Evolutionary conservation across 2,888 invertebrate species (phyloP), one percentile per base, ranked within the genome.

Genomic region (Perithous albicinctus): DNA sequence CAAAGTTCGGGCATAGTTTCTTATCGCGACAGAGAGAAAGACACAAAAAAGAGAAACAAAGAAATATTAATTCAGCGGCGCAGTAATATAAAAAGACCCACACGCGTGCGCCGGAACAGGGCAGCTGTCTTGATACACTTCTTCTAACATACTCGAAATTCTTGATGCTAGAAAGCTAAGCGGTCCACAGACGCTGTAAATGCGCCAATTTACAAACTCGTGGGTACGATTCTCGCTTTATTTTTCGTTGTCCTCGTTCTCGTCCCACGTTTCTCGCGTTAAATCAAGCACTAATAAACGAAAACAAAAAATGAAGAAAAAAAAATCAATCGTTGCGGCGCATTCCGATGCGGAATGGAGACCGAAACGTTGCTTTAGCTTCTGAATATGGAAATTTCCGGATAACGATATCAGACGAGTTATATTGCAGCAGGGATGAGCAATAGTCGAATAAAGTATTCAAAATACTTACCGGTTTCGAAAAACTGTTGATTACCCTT

Each of bases 1-100:
- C 66, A 66, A 72, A 72, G 74, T 70, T 66, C 32, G 70, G 61
- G 67, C 38, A 26, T 70, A 64, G 46, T 59, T 74, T 77, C n/a
- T 61, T 15, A 63, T 61, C 51, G 5, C 46, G 29, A 29, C n/a
- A 20, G 51, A 32, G 46, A n/a, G 41, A 23, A 29, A 12, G 23
- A 15, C n/a, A n/a, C n/a, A n/a, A 7, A 35, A 35, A 54, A 41
- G 41, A 64, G 6, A 43, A 4, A 20, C n/a, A 64, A 7, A 26
- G n/a, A 41, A 20, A 6, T 10, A 64, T 20, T 26, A 12, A 43
- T 43, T 41, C 38, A 32, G 43, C 43, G 56, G 26, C 12, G 51
- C 20, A 20, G 29, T 56, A 18, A 70, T 15, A 10, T n/a, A 15
- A 51, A 56, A 2, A 41, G 63, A 18, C 10, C n/a, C n/a, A n/a